A percentile compares a stretch with the other conserved stretches of the same genome.
These are phyloP conservation scores for Itoplectis maculator DNA, from an alignment of 2,888 invertebrate genomes.

Conservation along the genomic window DNA sequence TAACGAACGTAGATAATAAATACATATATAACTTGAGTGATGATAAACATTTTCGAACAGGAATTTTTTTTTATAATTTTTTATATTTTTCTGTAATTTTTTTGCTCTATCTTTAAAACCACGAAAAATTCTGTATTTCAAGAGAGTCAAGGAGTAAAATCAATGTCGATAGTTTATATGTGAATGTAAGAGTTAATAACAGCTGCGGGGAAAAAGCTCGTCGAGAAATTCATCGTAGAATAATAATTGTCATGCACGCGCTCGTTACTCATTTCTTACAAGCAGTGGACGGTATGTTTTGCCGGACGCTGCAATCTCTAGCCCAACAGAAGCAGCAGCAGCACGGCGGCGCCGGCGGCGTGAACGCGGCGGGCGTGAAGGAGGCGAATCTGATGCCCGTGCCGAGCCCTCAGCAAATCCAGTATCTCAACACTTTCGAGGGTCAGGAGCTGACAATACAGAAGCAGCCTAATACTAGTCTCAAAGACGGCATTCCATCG, in stretches of 20 bases:
- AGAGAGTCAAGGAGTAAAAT: too few species aligned
- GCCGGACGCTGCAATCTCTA: slow-evolving; percentile 88
- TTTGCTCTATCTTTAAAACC: too few species aligned
- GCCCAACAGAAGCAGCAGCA: slow-evolving; percentile 87
- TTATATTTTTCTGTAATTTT: too few species aligned
- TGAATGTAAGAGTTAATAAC: too few species aligned
- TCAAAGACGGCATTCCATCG: slow-evolving; percentile 91
- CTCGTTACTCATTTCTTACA: slow-evolving; percentile 67
- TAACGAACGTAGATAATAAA: too few species aligned
- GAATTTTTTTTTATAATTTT: too few species aligned
- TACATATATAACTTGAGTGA: too few species aligned
- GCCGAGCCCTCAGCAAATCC: slow-evolving; percentile 98
- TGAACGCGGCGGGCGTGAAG: slow-evolving; percentile 86
- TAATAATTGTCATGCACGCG: slow-evolving; percentile 13
- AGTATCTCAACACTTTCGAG: slow-evolving; percentile 97
- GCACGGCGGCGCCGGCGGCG: slow-evolving; percentile 79
- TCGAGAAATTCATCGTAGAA: neutral
- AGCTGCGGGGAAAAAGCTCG: too few species aligned
- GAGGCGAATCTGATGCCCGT: slow-evolving; percentile 97
- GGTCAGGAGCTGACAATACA: slow-evolving; percentile 98
- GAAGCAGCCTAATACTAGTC: slow-evolving; percentile 96
- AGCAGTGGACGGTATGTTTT: slow-evolving; percentile 88
- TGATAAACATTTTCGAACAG: too few species aligned
- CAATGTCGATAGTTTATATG: too few species aligned
- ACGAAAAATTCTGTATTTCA: too few species aligned